A percentile compares a stretch with the other conserved stretches of the same genome.
Evolutionary conservation across 2,797 vertebrate genomes (phyloP).

Genomic region (Gila robusta): DNA sequence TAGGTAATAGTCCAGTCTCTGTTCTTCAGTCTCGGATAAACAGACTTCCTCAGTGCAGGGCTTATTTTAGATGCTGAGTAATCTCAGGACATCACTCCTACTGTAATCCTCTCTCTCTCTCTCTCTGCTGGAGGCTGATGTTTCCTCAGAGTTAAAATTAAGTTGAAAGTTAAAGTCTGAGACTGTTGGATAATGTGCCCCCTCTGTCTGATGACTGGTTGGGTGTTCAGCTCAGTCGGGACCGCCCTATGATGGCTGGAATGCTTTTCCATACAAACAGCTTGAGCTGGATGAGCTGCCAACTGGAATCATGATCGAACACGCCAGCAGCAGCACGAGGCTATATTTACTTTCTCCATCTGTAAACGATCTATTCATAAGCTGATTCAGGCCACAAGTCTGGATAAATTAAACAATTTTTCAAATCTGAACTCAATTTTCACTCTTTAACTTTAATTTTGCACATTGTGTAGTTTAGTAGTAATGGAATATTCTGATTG

Average conservation of each 20-base stretch:
- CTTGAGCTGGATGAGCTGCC: conserved; percentile 8
- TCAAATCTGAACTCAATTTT: background rate
- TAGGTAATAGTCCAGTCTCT: conserved; percentile 59
- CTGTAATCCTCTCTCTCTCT: conserved; percentile 50
- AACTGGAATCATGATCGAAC: conserved; percentile 20
- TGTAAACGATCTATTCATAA: background rate
- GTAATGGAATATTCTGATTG: background rate
- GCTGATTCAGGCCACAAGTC: background rate
- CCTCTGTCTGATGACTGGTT: conserved; percentile 24
- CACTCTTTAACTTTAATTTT: background rate
- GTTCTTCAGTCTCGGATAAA: conserved; percentile 54
- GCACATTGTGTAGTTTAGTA: too few species aligned
- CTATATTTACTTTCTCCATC: background rate
- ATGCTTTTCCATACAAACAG: background rate
- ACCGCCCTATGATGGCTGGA: conserved; percentile 11
- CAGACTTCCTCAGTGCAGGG: conserved; percentile 33
- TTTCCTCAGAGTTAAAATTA: conserved; percentile 24
- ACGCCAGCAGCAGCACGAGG: background rate
- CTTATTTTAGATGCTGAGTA: conserved; percentile 73
- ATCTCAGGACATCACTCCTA: conserved; percentile 70
- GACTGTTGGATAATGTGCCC: background rate
- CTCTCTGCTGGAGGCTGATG: background rate
- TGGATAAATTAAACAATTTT: background rate
- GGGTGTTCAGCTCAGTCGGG: background rate
- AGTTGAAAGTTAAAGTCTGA: background rate